Percentiles rank a stretch among this genome's conserved stretches.
These are phyloP conservation scores for Ectemnius lituratus DNA, from an alignment of 2,888 invertebrate genomes.

Conservation along the genomic window DNA sequence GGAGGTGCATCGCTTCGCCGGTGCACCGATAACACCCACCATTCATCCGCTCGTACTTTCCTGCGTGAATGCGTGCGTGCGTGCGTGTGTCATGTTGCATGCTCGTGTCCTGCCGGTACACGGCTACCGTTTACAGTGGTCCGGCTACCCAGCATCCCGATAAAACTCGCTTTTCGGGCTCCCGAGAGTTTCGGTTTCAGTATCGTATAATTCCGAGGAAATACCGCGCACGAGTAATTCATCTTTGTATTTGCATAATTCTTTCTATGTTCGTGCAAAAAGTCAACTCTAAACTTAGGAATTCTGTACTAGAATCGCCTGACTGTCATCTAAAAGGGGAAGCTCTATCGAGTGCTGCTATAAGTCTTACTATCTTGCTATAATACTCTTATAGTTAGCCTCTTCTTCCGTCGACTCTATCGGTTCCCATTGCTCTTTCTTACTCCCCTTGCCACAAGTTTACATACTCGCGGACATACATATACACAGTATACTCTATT, in stretches of 20 bases:
- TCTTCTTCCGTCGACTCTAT: conserved; percentile 1
- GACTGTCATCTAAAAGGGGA: too few relatives aligned
- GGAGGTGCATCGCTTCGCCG: conserved; percentile 23
- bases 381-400: conserved; percentile 27
- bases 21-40: conserved; percentile 44
- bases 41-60: conserved; percentile 49
- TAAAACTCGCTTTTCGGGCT: conserved; percentile 27
- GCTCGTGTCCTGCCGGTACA: conserved; percentile 60
- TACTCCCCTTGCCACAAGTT: conserved; percentile 24
- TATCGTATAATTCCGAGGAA: too few relatives aligned
- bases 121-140: conserved; percentile 67
- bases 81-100: conserved; percentile 66
- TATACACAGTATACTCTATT: conserved; percentile 16
- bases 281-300: too few relatives aligned
- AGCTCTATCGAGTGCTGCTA: too few relatives aligned
- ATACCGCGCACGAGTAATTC: too few relatives aligned
- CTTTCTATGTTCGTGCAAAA: too few relatives aligned
- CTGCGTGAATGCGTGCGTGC: conserved; percentile 51
- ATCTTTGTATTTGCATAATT: too few relatives aligned
- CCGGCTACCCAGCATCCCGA: conserved; percentile 32
- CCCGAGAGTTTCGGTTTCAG: background rate
- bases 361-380: too few relatives aligned
- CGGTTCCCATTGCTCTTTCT: background rate
- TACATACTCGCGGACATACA: conserved; percentile 48
- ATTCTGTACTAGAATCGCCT: too few relatives aligned